Base-by-base conservation (phyloP, 2,113 vertebrate species). In the Azemiops feae region DNA sequence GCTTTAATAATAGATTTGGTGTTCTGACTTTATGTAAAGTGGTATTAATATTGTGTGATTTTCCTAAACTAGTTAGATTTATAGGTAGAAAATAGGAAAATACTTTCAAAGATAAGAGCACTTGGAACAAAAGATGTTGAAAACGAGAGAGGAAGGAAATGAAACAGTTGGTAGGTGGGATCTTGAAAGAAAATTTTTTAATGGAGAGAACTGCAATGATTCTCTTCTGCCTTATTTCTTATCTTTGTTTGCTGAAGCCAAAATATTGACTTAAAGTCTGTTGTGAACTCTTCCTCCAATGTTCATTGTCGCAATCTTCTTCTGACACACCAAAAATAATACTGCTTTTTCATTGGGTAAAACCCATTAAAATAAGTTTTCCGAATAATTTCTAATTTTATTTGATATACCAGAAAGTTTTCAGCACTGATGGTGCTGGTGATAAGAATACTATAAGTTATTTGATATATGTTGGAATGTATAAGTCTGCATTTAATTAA, bases 21-120 rank as follows among this genome's bases (percentile, higher is more conserved):
- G 96, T 97, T 97, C 96, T 97, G 96, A 97, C 95, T 93, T 97
- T 96, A 96, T 96, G 94, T 97, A 96, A 96, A 96, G 96, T 97
- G 97, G 96, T 97, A 96, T 96, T 98, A 96, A 96, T 96, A 95
- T 96, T 96, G 96, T 97, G 97, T 97, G 97, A 97, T 96, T 97
- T 97, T 94, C 91, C 96, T 95, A 93, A 96, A 91, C 96, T 97
- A 96, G 96, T 74, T 97, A 97, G 96, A 95, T 97, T 96, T 97
- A 94, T 96, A 95, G 96, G 91, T 97, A 97, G 97, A 94, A 95
- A 93, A 94, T 97, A 97, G 97, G 96, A 95, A 95, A 96, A 94
- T 95, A 95, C 97, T 97, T 95, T 96, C 96, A 96, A 97, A 97
- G 96, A 92, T 93, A 95, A 97, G 96, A 97, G 96, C 97, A 96